Base-by-base conservation (phyloP, 2,797 vertebrate genomes). In the Phylloscopus collybita region DNA sequence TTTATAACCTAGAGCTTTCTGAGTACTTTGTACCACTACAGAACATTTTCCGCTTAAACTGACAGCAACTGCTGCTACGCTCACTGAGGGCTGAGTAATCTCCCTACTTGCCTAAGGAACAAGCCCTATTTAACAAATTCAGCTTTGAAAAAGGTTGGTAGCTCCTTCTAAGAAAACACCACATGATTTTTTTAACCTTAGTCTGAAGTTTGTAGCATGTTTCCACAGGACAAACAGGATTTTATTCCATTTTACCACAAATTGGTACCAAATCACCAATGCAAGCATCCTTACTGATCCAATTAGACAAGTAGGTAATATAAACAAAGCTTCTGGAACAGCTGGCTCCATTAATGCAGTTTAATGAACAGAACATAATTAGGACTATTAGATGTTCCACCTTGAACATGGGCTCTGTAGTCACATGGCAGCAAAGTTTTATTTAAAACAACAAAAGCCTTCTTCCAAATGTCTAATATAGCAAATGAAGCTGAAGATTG, bases 401-500 rank as follows among this genome's bases (percentile, higher is more conserved):
- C 56, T 38, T 86, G 74, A 88, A 70, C 74, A 62, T 40, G 74
- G 84, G 47, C 47, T 86, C 26, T 47, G 62, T 30, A 38, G 36
- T 92, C 88, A 94, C 74, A 90, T 13, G 38, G 79, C 17, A 70
- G 54, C 0, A 0, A 92, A 91, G 53, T 80, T 91, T 92, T 82
- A 79, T 57, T 95, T 94, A 79, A 83, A 88, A 80, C 75, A 94
- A 86, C 61, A 81, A 74, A 92, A 49, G 10, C 23, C 27, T 65
- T 95, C 67, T 81, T 84, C 76, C 71, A 88, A 94, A 89, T 50
- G 64, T 69, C 72, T 82, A 80, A 95, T 51, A 80, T 3, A 90
- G 57, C 88, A 94, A 93, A 96, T 93, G 88, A 93, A 92, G 89
- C 90, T 80, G 69, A 96, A 92, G 88, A 81, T 88, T 94, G 86